phyloP scores from a whole-genome alignment of 2,888 invertebrate genomes.

The Ophioninae sp. region DNA sequence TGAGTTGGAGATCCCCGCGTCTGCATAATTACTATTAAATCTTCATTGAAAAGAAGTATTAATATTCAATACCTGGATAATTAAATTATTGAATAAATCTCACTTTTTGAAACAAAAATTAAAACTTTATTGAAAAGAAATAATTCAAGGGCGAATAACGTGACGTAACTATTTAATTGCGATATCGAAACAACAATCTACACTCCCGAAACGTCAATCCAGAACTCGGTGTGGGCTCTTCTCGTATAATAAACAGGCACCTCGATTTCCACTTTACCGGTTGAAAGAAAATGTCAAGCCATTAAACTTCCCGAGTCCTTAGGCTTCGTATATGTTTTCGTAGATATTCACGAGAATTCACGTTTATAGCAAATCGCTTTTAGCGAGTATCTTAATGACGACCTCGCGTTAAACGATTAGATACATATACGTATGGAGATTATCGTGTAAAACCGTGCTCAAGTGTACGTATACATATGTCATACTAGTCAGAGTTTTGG shows the following conservation, averaged over 20 bases:
- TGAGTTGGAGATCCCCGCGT: too few species aligned
- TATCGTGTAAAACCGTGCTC: not conserved
- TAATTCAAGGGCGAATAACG: not conserved
- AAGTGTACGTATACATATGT: not conserved
- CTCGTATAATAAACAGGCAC: constrained; percentile 56
- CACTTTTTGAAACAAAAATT: too few species aligned
- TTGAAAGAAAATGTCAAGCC: constrained; percentile 65
- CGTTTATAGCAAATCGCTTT: constrained; percentile 79
- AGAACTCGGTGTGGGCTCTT: constrained; percentile 32
- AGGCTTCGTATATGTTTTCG: constrained; percentile 49
- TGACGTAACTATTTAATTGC: constrained; percentile 25
- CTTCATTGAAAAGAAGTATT: too few species aligned
- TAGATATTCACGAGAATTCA: constrained; percentile 66
- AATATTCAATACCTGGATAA: too few species aligned
- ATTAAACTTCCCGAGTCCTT: constrained; percentile 74
- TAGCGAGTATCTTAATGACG: constrained; percentile 79
- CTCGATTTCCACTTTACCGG: constrained; percentile 54
- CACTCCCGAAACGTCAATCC: constrained; percentile 12
- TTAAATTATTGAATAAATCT: too few species aligned
- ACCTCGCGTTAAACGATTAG: constrained; percentile 68
- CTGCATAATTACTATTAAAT: too few species aligned
- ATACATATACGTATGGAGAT: constrained; percentile 1
- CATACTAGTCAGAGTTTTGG: not conserved
- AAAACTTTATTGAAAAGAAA: too few species aligned
- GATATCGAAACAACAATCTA: constrained; percentile 5